Evolutionary conservation across 1,140 invertebrate genomes (phyloP), one percentile per base, ranked within the genome.

Genomic region (Lerema accius): DNA sequence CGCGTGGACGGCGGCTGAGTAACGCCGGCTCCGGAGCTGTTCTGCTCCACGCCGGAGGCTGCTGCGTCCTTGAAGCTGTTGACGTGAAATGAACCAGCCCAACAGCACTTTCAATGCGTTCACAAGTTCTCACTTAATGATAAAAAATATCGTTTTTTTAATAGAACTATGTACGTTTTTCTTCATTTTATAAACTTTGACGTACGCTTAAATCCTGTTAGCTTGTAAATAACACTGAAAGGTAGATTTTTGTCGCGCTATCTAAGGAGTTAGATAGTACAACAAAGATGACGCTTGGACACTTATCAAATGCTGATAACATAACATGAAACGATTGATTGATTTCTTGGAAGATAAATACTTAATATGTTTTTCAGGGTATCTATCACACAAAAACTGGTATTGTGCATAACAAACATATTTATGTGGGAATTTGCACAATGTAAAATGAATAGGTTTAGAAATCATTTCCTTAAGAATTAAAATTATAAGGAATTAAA

Each of bases 271-370:
- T 32, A 56, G 66, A 71, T 75, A 82, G 51, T 73, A 62, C 68
- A 58, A 81, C 74, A 78, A 84, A 76, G 75, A 78, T 71, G 65
- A 59, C 71, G 65, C 78, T 79, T 84, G 70, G 75, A 58, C 53
- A 3, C 55, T 72, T 75, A 78, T 73, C 73, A 60, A 40, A 56
- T 59, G 71, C 63, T 73, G 79, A 84, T 84, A 83, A 84, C 4
- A 37, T 7, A 11, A 67, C 59, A 43, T 48, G 55, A 70, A 73
- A 63, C 69, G 67, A 48, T 50, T 62, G 70, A 78, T 71, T 71
- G 78, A 73, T 63, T 83, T 80, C 78, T 67, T 35, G 72, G 76
- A 81, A 84, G 62, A 58, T 73, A 71, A 10, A 6, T n/a, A n/a
- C n/a, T n/a, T n/a, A n/a, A n/a, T 10, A 45, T 48, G 15, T 66